Evolutionary conservation across 2,888 invertebrate genomes (phyloP).

Genomic region (Rhogogaster chlorosoma): DNA sequence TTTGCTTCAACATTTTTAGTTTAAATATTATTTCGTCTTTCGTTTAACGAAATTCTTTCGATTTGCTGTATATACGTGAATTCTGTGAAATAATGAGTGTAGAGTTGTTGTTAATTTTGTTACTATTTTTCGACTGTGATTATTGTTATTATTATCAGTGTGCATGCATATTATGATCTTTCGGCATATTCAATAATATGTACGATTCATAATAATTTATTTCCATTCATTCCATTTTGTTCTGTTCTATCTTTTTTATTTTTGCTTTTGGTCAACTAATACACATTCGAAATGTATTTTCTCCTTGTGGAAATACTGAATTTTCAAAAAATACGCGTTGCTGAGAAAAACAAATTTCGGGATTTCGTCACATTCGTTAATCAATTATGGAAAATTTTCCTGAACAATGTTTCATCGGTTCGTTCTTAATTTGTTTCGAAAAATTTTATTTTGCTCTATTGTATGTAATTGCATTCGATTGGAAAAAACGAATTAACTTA

Average conservation of each 20-base stretch:
- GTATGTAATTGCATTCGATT: neutral
- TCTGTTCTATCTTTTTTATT: neutral
- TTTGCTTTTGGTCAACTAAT: neutral
- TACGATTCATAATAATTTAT: neutral
- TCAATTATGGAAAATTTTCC: no score
- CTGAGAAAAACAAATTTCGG: no score
- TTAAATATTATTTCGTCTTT: constrained; percentile 36
- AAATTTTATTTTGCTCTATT: no score
- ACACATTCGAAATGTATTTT: no score
- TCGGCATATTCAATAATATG: constrained; percentile 10
- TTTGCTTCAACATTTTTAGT: constrained; percentile 42
- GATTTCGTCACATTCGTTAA: no score
- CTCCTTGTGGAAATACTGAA: no score
- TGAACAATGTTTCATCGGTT: no score
- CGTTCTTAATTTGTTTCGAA: no score
- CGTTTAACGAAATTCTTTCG: constrained; percentile 27
- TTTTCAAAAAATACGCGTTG: no score
- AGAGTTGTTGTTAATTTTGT: constrained; percentile 57
- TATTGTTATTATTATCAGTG: neutral
- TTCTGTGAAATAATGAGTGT: constrained; percentile 59
- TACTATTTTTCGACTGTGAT: neutral
- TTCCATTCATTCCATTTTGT: neutral
- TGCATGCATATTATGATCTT: constrained; percentile 1
- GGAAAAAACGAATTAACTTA: neutral
- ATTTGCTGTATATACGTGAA: constrained; percentile 35